Evolutionary conservation across 2,888 invertebrate species (phyloP).

Genomic region (Microlaimidae sp.): DNA sequence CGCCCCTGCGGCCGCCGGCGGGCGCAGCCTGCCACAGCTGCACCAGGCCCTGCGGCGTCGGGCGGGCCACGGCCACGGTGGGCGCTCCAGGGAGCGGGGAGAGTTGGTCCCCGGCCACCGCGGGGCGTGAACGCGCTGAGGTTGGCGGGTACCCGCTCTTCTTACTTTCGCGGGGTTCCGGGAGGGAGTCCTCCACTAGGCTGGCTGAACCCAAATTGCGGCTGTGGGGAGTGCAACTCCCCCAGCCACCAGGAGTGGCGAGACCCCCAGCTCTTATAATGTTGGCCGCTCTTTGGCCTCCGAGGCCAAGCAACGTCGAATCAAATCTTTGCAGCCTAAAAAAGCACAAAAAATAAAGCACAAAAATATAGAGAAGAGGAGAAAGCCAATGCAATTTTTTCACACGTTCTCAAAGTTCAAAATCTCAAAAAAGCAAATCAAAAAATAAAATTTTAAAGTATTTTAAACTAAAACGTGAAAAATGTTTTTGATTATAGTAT

Average conservation of each 20-base stretch:
- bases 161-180: slow-evolving; percentile 1
- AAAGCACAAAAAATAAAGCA: too few species aligned
- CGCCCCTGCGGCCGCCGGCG: neutral
- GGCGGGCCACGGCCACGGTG: neutral
- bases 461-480: too few species aligned
- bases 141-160: neutral
- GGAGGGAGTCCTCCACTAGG: neutral
- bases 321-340: slow-evolving; percentile 44
- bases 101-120: neutral
- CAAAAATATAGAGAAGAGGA: neutral
- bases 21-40: neutral
- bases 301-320: slow-evolving; percentile 42
- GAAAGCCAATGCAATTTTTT: too few species aligned
- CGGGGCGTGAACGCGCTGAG: neutral
- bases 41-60: neutral
- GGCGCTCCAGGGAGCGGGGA: neutral
- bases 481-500: too few species aligned
- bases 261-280: slow-evolving; percentile 42
- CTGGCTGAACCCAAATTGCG: neutral
- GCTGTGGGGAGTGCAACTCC: neutral
- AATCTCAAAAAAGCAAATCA: too few species aligned
- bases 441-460: too few species aligned
- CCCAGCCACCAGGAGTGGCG: slow-evolving; percentile 43
- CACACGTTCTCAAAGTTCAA: too few species aligned
- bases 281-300: slow-evolving; percentile 41